Evolutionary conservation across 2,113 vertebrate species (phyloP).

Genomic region (Procavia capensis): DNA sequence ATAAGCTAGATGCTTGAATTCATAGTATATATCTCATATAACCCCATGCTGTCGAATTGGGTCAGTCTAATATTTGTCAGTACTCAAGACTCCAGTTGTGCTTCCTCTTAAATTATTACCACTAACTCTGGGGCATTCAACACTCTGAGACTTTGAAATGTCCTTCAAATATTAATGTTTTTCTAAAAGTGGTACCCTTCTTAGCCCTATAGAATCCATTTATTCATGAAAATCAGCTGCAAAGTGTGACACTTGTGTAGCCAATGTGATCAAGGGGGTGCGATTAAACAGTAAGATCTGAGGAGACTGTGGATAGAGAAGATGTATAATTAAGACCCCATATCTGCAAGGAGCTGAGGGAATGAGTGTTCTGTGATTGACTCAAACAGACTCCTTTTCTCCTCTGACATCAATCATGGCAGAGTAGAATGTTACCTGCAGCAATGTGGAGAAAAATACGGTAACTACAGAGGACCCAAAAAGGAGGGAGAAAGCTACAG

Average conservation of each 20-base stretch:
- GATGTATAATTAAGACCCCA: background rate
- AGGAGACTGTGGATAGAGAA: background rate
- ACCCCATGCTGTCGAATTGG: too few species aligned
- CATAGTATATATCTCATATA: background rate
- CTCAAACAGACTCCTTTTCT: background rate
- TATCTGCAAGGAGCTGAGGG: background rate
- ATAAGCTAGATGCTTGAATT: background rate
- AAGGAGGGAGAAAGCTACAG: background rate
- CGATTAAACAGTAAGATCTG: background rate
- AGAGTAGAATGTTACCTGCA: background rate
- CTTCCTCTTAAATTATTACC: background rate
- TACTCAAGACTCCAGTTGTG: background rate
- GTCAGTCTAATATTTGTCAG: background rate
- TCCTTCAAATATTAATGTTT: background rate
- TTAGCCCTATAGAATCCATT: background rate
- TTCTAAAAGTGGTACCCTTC: background rate
- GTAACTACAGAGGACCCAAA: background rate
- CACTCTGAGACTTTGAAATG: background rate
- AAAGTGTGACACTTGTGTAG: background rate
- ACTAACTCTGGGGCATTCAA: background rate
- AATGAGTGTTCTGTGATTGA: background rate
- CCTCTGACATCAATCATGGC: background rate
- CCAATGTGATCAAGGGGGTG: background rate
- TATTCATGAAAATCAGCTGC: conserved; percentile 28
- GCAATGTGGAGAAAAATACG: background rate